Conservation (phyloP, 2,797 vertebrate genomes). For the Jordanella pulchra region DNA sequence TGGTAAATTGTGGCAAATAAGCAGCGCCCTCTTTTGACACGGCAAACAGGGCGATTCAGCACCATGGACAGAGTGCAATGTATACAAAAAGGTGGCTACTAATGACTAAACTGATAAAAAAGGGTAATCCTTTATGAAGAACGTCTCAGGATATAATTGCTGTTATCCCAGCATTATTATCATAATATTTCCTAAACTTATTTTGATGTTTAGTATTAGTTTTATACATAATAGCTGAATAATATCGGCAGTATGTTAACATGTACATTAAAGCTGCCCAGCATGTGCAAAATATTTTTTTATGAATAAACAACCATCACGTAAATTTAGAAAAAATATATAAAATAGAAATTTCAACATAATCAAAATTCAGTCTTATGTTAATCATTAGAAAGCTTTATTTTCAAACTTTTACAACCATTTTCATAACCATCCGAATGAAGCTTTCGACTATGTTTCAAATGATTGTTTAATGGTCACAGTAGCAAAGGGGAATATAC, state of each 20-base stretch:
- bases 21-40: slow-evolving; percentile 36
- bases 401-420: not conserved
- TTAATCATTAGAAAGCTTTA: not conserved
- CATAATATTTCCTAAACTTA: not conserved
- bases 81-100: not conserved
- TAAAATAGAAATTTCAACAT: not conserved
- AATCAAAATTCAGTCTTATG: not conserved
- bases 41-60: slow-evolving; percentile 21
- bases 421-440: not conserved
- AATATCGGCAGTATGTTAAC: not conserved
- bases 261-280: not conserved
- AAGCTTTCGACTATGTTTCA: not conserved
- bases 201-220: not conserved
- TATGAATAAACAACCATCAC: no score
- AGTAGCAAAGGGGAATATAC: not conserved
- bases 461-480: not conserved
- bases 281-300: no score
- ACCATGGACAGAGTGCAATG: slow-evolving; percentile 45
- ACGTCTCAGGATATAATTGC: not conserved
- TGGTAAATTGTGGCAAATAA: not conserved
- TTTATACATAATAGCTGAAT: not conserved
- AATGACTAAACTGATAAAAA: not conserved
- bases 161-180: no score
- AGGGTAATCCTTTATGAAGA: no score
- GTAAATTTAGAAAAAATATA: not conserved